phyloP scores from a whole-genome alignment of 1,140 invertebrate species.

The Macrocentrus cingulum region DNA sequence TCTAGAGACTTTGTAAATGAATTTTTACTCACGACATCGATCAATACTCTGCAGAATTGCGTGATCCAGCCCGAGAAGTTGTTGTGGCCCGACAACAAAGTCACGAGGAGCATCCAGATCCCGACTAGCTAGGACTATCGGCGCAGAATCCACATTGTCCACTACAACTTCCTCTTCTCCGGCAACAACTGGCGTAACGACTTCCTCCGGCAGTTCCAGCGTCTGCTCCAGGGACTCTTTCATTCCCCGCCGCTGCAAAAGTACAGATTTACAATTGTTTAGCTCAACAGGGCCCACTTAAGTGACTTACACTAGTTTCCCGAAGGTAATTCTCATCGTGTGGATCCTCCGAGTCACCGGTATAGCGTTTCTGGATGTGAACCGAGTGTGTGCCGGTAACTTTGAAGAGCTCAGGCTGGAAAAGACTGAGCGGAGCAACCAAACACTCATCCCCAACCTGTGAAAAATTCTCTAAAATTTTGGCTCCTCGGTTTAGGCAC shows the following conservation, averaged over 20 bases:
- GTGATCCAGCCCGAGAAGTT: constrained; percentile 84
- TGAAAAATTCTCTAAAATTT: constrained; percentile 15
- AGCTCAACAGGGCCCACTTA: neutral
- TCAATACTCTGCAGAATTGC: constrained; percentile 91
- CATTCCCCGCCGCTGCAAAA: constrained; percentile 60
- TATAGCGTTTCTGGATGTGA: constrained; percentile 72
- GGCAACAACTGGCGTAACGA: constrained; percentile 40
- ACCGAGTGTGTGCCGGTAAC: constrained; percentile 76
- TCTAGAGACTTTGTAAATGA: constrained; percentile 2
- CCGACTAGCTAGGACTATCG: constrained; percentile 51
- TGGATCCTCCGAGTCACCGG: constrained; percentile 88
- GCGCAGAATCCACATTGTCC: constrained; percentile 69
- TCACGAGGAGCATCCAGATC: constrained; percentile 60
- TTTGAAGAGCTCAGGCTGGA: constrained; percentile 85
- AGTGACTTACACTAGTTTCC: constrained; percentile 74
- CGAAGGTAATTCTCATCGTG: constrained; percentile 90
- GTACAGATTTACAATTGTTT: constrained; percentile 2
- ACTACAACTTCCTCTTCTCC: constrained; percentile 81
- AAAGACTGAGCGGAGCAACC: constrained; percentile 85
- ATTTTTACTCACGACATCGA: constrained; percentile 68
- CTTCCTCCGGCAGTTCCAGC: constrained; percentile 54
- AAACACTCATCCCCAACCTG: constrained; percentile 91
- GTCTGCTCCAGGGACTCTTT: constrained; percentile 66
- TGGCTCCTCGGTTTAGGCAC: constrained; percentile 2
- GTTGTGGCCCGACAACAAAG: constrained; percentile 71